Evolutionary conservation across 2,797 vertebrate species (phyloP).

Genomic region (Dicrostonyx torquatus): DNA sequence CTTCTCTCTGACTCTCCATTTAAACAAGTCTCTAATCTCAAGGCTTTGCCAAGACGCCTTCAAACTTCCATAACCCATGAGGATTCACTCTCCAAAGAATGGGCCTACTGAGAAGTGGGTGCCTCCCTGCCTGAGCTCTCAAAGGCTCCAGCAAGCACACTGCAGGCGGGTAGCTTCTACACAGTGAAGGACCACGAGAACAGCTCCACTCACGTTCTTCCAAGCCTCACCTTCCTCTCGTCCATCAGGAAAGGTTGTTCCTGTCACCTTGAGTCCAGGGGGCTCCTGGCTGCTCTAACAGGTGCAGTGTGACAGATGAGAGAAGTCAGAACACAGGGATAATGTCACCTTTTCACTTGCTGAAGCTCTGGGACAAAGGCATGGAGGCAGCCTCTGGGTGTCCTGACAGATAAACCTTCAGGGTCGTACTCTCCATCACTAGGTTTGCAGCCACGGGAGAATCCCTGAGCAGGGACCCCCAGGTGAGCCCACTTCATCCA

Average conservation of each 20-base stretch:
- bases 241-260: background rate
- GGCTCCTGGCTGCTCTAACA: background rate
- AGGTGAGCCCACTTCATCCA: background rate
- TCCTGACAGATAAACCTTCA: background rate
- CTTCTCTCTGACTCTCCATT: background rate
- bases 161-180: background rate
- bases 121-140: background rate
- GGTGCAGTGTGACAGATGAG: background rate
- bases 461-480: background rate
- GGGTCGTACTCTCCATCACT: background rate
- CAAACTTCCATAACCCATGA: background rate
- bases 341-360: background rate
- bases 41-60: background rate
- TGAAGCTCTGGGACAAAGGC: background rate
- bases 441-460: background rate
- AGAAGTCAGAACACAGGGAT: background rate
- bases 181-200: background rate
- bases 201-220: background rate
- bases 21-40: background rate
- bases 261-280: background rate
- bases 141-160: background rate
- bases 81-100: constrained; percentile 9
- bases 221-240: background rate
- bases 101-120: background rate
- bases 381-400: background rate